Base-by-base conservation (phyloP, 2,888 invertebrate genomes). In the Leptopilina drosophilae region DNA sequence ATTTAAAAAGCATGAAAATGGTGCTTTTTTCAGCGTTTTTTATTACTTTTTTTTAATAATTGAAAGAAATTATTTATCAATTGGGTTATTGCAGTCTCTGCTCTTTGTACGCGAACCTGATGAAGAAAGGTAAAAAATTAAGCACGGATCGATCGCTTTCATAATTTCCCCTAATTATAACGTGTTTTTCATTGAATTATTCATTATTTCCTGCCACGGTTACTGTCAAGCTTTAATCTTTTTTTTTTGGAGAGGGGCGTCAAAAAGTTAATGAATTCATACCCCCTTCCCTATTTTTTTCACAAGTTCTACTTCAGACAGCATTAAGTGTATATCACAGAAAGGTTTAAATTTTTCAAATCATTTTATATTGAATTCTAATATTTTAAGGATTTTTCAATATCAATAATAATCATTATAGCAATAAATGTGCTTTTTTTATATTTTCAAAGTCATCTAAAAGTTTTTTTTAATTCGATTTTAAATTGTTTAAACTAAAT, bases 151-250 rank as follows among this genome's bases (percentile, higher is more conserved):
- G 73, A 56, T 56, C 73, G 56, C 73, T 73, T 56, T 26, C 56
- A 73, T 73, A 56, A 73, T 73, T 73, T 73, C 73, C 73, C 73
- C 73, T 73, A 73, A 73, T 73, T 73, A 73, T 73, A 73, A 73
- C 73, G 73, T 56, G 73, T 73, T 73, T 26, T 14, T 56, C 73
- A n/a, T 56, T 73, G 73, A 73, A 73, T 73, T 56, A 56, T 73
- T 56, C 56, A 73, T 73, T 26, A 56, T 26, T 73, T 73, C 9
- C n/a, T 33, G 73, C 56, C 56, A 73, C 73, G 73, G 56, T 56
- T 56, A 73, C 73, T 9, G 53, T n/a, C 20, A 49, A 49, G 67
- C 56, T 56, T 40, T 9, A 33, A 11, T 49, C 11, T 49, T 49
- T 49, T 49, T 49, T 49, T 49, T 49, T 49, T 49, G 49, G 9